A percentile compares a stretch with the other conserved stretches of the same genome.
Evolutionary conservation across 23 tunicate species (phyloP).

Genomic region (Aplidium turbinatum): DNA sequence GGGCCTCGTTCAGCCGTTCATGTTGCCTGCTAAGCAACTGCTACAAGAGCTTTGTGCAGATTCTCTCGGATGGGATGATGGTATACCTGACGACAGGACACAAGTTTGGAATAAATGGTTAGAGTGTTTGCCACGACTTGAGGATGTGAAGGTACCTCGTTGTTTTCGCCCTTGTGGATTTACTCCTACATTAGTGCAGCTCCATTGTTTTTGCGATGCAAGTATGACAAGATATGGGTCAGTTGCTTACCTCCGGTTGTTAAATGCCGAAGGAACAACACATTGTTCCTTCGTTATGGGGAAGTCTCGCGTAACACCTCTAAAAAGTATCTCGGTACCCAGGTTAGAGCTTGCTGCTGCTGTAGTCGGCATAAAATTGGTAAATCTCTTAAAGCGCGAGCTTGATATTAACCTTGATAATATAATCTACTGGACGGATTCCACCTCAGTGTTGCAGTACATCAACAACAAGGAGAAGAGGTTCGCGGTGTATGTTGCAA

Average conservation of each 20-base stretch:
- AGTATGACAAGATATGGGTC: conserved; percentile 21
- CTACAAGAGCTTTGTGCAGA: conserved; percentile 9
- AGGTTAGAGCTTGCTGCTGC: conserved; percentile 34
- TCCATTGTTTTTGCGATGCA: conserved; percentile 41
- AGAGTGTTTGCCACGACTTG: conserved; percentile 3
- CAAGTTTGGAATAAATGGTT: conserved; percentile 25
- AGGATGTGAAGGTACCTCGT: conserved; percentile 17
- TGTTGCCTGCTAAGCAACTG: conserved; percentile 19
- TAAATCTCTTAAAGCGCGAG: not conserved
- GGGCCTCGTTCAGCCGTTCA: conserved; percentile 12
- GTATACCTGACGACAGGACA: not conserved
- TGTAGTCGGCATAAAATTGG: conserved; percentile 15
- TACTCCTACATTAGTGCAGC: not conserved
- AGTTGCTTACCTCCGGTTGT: conserved; percentile 16
- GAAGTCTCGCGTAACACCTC: conserved; percentile 27
- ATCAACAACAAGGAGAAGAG: conserved; percentile 12
- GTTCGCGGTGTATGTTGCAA: conserved; percentile 21
- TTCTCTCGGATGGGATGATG: conserved; percentile 22
- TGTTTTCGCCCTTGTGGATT: not conserved
- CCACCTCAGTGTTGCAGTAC: conserved; percentile 30
- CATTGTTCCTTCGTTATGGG: conserved; percentile 39
- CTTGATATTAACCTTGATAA: not conserved
- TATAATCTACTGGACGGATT: conserved; percentile 26
- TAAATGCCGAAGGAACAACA: not conserved
- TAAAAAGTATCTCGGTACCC: conserved; percentile 6